Evolutionary conservation across 2,888 invertebrate species (phyloP).

Genomic region (Morpho helenor): DNA sequence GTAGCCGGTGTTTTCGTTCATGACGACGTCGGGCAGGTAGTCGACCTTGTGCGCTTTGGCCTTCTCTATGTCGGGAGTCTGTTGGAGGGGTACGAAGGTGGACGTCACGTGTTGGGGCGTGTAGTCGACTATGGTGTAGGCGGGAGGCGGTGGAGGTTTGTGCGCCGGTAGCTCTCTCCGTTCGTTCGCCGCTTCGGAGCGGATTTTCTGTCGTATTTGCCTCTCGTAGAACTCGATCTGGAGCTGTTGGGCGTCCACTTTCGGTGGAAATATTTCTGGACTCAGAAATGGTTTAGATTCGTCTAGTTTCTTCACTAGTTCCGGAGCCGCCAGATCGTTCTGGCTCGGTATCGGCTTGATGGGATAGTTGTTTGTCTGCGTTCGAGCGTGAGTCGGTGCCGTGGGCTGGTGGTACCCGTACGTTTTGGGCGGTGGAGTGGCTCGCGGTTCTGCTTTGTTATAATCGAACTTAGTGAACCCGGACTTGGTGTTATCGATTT

Average conservation of each 20-base stretch:
- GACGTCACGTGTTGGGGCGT: conserved; percentile 59
- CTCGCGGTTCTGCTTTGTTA: conserved; percentile 32
- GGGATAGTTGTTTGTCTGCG: conserved; percentile 40
- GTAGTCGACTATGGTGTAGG: conserved; percentile 72
- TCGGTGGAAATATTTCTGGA: conserved; percentile 34
- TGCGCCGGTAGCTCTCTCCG: conserved; percentile 33
- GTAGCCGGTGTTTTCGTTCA: conserved; percentile 50
- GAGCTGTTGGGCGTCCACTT: conserved; percentile 60
- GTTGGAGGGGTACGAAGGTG: conserved; percentile 71
- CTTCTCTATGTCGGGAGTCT: conserved; percentile 73
- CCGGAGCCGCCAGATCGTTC: conserved; percentile 64
- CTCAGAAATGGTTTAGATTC: conserved; percentile 27
- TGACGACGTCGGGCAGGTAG: conserved; percentile 69
- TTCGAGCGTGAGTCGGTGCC: conserved; percentile 42
- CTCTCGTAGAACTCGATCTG: conserved; percentile 75
- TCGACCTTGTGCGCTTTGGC: conserved; percentile 68
- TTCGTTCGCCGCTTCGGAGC: conserved; percentile 43
- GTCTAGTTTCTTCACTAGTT: conserved; percentile 53
- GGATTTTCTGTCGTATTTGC: conserved; percentile 63
- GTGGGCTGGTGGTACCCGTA: conserved; percentile 38
- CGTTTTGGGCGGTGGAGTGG: conserved; percentile 30
- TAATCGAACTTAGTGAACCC: conserved; percentile 76
- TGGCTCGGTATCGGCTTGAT: conserved; percentile 59
- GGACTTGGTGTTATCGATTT: conserved; percentile 61
- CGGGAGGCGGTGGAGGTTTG: conserved; percentile 33